Percentiles rank a stretch among this genome's conserved stretches.
These are phyloP conservation scores for Melitaea athalia DNA, from an alignment of 2,888 invertebrate species.

Conservation along the genomic window DNA sequence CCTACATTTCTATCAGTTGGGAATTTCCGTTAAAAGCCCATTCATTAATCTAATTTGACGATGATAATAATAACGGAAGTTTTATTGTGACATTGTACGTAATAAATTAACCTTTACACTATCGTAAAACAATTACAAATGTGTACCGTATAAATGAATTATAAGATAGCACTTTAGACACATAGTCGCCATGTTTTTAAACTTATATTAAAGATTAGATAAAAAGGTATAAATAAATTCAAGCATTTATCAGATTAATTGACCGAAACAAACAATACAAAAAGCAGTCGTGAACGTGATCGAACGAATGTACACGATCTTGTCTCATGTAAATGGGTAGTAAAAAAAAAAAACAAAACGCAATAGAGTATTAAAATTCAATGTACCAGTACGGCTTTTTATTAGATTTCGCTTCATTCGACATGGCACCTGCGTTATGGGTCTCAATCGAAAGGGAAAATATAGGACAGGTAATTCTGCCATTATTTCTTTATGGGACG, in stretches of 20 bases:
- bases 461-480: constrained; percentile 14
- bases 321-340: constrained; percentile 26
- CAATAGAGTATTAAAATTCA: constrained; percentile 35
- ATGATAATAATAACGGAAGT: not conserved
- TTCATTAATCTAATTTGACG: not conserved
- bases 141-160: too few species aligned
- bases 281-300: constrained; percentile 23
- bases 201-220: not conserved
- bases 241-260: not conserved
- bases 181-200: not conserved
- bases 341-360: constrained; percentile 35
- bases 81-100: not conserved
- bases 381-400: constrained; percentile 34
- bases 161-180: too few species aligned
- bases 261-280: constrained; percentile 8
- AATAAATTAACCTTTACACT: not conserved
- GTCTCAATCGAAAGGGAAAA: constrained; percentile 22
- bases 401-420: constrained; percentile 28
- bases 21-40: not conserved
- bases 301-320: constrained; percentile 24
- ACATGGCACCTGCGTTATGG: constrained; percentile 32
- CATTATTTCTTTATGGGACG: constrained; percentile 4
- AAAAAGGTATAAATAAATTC: not conserved
- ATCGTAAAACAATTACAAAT: not conserved
- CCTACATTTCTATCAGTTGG: constrained; percentile 17